phyloP scores from a whole-genome alignment of 1,140 invertebrate species.

The Caerostris darwini region DNA sequence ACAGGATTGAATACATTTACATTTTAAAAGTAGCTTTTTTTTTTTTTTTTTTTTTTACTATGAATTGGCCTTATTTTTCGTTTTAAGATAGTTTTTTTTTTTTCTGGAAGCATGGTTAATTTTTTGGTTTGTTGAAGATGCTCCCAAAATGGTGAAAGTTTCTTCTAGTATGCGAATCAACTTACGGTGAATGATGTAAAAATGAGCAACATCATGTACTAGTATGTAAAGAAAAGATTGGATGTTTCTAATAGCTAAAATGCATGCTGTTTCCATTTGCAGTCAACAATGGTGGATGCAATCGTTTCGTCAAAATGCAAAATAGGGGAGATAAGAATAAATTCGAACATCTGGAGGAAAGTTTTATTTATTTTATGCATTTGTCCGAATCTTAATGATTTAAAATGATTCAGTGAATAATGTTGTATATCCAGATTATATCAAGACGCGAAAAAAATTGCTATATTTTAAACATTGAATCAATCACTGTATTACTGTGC shows the following conservation, averaged over 20 bases:
- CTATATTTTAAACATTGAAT: too few relatives aligned
- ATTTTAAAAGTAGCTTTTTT: conserved; percentile 69
- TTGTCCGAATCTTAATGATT: too few relatives aligned
- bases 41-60: not conserved
- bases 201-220: not conserved
- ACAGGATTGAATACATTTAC: conserved; percentile 66
- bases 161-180: not conserved
- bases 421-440: too few relatives aligned
- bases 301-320: not conserved
- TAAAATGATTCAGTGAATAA: too few relatives aligned
- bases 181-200: not conserved
- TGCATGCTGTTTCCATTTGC: too few relatives aligned
- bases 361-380: too few relatives aligned
- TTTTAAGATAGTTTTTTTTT: conserved; percentile 50
- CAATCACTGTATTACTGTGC: too few relatives aligned
- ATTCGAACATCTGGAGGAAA: too few relatives aligned
- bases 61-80: conserved; percentile 19
- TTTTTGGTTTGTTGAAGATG: not conserved
- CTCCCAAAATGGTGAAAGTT: conserved; percentile 14
- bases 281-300: too few relatives aligned
- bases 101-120: not conserved
- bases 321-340: too few relatives aligned
- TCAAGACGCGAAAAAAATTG: too few relatives aligned
- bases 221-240: not conserved
- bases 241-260: not conserved